phyloP scores from a whole-genome alignment of 2,888 invertebrate genomes.

The Melieria omissa region DNA sequence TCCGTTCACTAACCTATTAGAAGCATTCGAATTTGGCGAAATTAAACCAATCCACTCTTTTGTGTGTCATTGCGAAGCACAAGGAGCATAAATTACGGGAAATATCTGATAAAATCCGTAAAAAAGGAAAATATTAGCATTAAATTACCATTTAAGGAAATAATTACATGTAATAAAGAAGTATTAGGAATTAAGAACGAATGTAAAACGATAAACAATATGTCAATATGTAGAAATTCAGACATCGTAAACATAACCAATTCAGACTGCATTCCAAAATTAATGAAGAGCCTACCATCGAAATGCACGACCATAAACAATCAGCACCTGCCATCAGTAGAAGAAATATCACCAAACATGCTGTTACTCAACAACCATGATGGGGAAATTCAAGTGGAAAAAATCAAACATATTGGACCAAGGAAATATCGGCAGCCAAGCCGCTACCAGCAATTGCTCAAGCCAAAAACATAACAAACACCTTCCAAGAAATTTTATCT shows the following conservation, averaged over 20 bases:
- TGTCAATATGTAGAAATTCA: background rate
- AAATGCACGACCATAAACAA: slow-evolving; percentile 2
- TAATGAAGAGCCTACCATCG: background rate
- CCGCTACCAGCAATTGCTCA: slow-evolving; percentile 19
- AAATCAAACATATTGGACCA: slow-evolving; percentile 16
- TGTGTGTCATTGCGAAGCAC: slow-evolving; percentile 1
- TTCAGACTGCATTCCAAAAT: slow-evolving; percentile 8
- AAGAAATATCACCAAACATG: slow-evolving; percentile 19
- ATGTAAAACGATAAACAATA: background rate
- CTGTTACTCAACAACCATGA: slow-evolving; percentile 24
- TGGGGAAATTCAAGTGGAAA: slow-evolving; percentile 14
- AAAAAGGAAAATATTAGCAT: slow-evolving; percentile 5
- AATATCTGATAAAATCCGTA: slow-evolving; percentile 8
- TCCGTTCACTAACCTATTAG: background rate
- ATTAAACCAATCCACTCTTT: background rate
- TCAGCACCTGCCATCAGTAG: slow-evolving; percentile 13
- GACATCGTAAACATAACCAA: background rate
- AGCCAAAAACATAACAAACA: slow-evolving; percentile 17
- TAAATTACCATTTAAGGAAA: slow-evolving; percentile 8
- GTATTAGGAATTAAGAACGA: background rate
- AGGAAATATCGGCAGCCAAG: slow-evolving; percentile 15
- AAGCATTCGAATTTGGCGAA: background rate
- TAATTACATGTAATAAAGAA: background rate
- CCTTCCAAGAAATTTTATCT: slow-evolving; percentile 16
- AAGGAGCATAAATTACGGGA: background rate